Evolutionary conservation across 1,140 invertebrate species (phyloP).

Genomic region (Gonioctena quinquepunctata): DNA sequence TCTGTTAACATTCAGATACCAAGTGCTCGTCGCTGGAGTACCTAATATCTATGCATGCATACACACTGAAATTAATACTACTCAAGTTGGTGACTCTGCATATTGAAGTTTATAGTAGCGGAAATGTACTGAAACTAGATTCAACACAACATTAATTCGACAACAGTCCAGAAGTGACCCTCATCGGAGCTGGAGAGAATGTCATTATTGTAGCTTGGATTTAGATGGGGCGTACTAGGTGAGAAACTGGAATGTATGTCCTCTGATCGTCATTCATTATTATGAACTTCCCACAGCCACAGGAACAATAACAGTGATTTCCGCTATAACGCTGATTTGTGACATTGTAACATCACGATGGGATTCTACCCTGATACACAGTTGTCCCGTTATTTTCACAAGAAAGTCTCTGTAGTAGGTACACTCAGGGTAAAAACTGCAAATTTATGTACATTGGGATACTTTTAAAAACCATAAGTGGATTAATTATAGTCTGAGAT

Average conservation of each 20-base stretch:
- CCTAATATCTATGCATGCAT: not conserved
- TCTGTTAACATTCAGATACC: not conserved
- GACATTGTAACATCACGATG: no score
- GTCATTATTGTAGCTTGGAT: not conserved
- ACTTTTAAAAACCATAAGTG: no score
- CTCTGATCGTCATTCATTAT: not conserved
- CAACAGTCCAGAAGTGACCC: not conserved
- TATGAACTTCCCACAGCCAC: not conserved
- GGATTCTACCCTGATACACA: no score
- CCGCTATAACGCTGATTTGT: not conserved
- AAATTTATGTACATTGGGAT: no score
- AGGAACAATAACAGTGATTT: not conserved
- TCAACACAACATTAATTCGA: slow-evolving; percentile 7
- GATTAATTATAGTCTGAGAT: no score
- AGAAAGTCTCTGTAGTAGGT: no score
- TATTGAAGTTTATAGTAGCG: not conserved
- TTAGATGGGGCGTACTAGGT: not conserved
- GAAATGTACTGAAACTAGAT: slow-evolving; percentile 1
- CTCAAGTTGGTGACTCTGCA: not conserved
- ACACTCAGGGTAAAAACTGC: no score
- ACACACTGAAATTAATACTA: not conserved
- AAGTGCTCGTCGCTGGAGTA: not conserved
- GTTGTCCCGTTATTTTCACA: no score
- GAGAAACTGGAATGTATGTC: slow-evolving; percentile 4
- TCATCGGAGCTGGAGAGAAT: no score